Base-by-base conservation (phyloP, 2,888 invertebrate genomes). In the Plebejus melissa region DNA sequence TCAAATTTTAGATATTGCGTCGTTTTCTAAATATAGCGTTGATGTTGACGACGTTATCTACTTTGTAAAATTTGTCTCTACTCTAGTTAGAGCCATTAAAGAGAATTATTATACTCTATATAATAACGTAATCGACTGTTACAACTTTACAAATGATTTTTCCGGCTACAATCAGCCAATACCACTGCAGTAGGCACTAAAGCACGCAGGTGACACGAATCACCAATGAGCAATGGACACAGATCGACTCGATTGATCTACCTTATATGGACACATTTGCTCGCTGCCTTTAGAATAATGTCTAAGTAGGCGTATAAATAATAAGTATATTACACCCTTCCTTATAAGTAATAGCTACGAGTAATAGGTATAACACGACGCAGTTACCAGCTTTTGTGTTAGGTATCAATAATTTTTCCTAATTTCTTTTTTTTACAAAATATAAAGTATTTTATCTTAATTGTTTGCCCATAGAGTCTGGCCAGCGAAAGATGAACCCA, bases 141-240 rank as follows among this genome's bases (percentile, higher is more conserved):
- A 46, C 69, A 11, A 69, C n/a, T 75, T 13, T 58, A 46, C 69
- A 11, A 69, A n/a, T 75, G 54, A 75, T 28, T 72, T 50, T 71
- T 46, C 50, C 71, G 46, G n/a, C 9, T 28, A 28, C 76, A 74
- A 74, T 76, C 75, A 57, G 32, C 75, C 70, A 75, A 65, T 71
- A 76, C 32, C 74, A 76, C 16, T 54, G 28, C 50, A 76, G 65
- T 76, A 76, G 76, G 74, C 75, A 75, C 71, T 75, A 65, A 69
- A 74, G 69, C 69, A 74, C 57, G 77, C 72, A 76, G 74, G 76
- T 79, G 77, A 79, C 79, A 78, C 75, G 78, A 78, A 77, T 77
- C 77, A 78, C 79, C 78, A 80, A 80, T 79, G 77, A 79, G 79
- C 79, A 78, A 77, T 76, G 72, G 76, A 78, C 75, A 77, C 75